Evolutionary conservation across 1,140 invertebrate species (phyloP), one percentile per base, ranked within the genome.

Genomic region (Caenorhabditis tropicalis): DNA sequence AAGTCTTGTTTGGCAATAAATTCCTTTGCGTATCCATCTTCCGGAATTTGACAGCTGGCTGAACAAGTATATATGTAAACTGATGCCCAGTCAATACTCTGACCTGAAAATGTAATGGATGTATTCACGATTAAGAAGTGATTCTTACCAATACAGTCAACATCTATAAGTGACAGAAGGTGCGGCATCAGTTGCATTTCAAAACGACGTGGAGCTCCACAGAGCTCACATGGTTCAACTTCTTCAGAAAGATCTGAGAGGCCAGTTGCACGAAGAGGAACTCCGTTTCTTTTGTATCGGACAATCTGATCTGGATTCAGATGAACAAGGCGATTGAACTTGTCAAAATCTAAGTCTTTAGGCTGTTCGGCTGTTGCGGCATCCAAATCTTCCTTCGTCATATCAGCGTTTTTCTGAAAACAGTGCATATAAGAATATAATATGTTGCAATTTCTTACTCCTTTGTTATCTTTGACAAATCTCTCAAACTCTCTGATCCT

Each of bases 101-200:
- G 84, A n/a, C 81, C 58, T 81, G n/a, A n/a, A 58, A 51, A 81
- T 33, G 81, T 43, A 6, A 43, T 27, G 16, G 24, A 7, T 48
- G 6, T 39, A 33, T 46, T 5, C n/a, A 3, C 15, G 10, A 29
- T 3, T 21, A 60, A 79, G 2, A 27, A 21, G 1, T 4, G n/a
- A 16, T 21, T 31, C 21, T 94, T 93, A n/a, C 94, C 92, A 60
- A 94, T 91, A 84, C 93, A 92, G 81, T 95, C 94, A 79, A 95
- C 93, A 82, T 94, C 93, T 49, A 92, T 86, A 0, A 96, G 91
- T 87, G 94, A 93, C 29, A 98, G 91, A 60, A 97, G 92, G 92
- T 98, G 96, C 1, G 97, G 96, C 95, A 98, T 96, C 82, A 95
- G 94, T 93, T 96, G 95, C 93, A 97, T 97, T 92, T 98, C 96